These are phyloP conservation scores for Anguilla pacifica DNA, from an alignment of 2,797 vertebrate species.

Conservation along the genomic window DNA sequence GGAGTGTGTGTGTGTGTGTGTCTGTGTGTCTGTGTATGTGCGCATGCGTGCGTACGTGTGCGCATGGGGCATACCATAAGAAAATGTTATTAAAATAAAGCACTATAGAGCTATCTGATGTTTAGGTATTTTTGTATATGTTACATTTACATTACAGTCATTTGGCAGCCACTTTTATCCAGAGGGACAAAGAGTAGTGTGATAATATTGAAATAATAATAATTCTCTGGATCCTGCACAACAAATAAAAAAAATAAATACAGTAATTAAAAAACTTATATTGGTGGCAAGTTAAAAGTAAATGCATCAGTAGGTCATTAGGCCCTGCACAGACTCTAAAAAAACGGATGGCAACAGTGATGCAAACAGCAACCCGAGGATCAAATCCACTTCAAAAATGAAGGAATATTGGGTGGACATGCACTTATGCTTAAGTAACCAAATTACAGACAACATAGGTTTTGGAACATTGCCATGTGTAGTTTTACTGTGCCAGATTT, in stretches of 20 bases:
- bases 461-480: background rate
- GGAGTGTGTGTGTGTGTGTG: slow-evolving; percentile 34
- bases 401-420: background rate
- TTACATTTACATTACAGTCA: background rate
- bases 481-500: background rate
- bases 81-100: background rate
- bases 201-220: background rate
- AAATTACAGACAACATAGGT: background rate
- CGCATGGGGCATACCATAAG: too few relatives aligned
- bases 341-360: background rate
- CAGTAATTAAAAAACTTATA: background rate
- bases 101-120: background rate
- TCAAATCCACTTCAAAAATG: background rate
- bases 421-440: background rate
- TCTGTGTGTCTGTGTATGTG: slow-evolving; percentile 26
- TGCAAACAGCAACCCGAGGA: background rate
- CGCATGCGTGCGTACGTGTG: slow-evolving; percentile 14
- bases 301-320: background rate
- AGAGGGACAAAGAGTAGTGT: background rate
- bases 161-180: background rate
- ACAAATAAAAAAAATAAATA: background rate
- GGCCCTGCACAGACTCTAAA: too few relatives aligned
- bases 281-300: background rate
- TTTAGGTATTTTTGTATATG: background rate
- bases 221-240: background rate